Conservation (phyloP, 2,113 vertebrate genomes). For the Eclectus roratus region DNA sequence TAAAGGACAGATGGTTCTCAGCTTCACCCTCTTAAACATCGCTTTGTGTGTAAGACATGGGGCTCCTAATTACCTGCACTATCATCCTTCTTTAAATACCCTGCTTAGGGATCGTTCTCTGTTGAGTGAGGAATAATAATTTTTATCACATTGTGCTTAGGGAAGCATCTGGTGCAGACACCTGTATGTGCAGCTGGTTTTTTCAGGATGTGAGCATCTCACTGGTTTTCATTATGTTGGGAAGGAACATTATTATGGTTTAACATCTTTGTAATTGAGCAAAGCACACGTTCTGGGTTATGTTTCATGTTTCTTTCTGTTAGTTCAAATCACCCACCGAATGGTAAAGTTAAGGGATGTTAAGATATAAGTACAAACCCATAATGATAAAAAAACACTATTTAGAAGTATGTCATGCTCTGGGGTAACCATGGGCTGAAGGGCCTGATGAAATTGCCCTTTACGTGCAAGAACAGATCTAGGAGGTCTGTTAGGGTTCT, state of each 20-base stretch:
- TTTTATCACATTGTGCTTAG: constrained; percentile 49
- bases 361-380: not conserved
- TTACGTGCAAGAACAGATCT: not conserved
- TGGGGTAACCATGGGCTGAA: not conserved
- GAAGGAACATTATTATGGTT: not conserved
- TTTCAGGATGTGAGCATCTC: constrained; percentile 47
- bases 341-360: not conserved
- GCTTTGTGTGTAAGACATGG: not conserved
- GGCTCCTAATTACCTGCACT: constrained; percentile 30
- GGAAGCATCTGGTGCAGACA: constrained; percentile 64
- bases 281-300: constrained; percentile 1
- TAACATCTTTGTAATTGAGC: constrained; percentile 37
- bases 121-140: constrained; percentile 60
- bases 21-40: constrained; percentile 16
- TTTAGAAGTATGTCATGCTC: not conserved
- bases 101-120: constrained; percentile 25
- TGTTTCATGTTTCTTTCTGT: not conserved
- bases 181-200: constrained; percentile 58
- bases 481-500: not conserved
- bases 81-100: constrained; percentile 33
- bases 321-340: not conserved
- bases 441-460: not conserved
- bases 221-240: constrained; percentile 46
- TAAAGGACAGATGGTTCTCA: constrained; percentile 27
- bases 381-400: not conserved